A percentile compares a stretch with the other conserved stretches of the same genome.
Evolutionary conservation across 2,888 invertebrate species (phyloP).

Genomic region (Drosophila demipolita): DNA sequence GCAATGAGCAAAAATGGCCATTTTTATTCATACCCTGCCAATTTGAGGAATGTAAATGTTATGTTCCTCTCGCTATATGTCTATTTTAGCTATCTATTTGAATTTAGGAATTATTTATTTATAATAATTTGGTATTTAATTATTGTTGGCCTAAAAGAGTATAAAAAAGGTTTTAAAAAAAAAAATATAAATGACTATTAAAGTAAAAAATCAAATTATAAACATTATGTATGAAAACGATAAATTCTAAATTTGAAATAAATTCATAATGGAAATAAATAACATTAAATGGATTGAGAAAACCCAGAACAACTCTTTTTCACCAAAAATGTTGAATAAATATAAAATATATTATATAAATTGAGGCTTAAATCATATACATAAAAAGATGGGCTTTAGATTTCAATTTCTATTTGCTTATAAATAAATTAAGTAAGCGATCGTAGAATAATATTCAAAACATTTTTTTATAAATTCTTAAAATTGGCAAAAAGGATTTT

Average conservation of each 20-base stretch:
- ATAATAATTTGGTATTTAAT: no score
- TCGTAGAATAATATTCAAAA: no score
- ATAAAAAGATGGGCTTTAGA: no score
- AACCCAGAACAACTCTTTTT: neutral
- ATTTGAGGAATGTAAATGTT: neutral
- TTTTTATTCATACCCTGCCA: slow-evolving; percentile 35
- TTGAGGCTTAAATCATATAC: no score
- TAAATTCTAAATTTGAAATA: neutral
- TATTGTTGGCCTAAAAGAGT: neutral
- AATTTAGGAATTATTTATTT: no score
- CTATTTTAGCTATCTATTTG: neutral
- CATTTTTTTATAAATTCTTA: no score
- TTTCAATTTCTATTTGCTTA: no score
- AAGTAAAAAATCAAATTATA: neutral
- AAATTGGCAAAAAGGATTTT: no score
- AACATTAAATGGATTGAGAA: neutral
- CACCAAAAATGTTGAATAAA: neutral
- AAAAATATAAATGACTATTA: neutral
- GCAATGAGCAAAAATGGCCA: slow-evolving; percentile 21
- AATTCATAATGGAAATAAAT: neutral
- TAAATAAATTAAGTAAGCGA: no score
- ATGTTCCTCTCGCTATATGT: neutral
- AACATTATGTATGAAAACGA: neutral
- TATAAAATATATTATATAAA: no score
- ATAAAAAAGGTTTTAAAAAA: neutral